phyloP scores from a whole-genome alignment of 1,140 invertebrate species.

The Ylistrum balloti region DNA sequence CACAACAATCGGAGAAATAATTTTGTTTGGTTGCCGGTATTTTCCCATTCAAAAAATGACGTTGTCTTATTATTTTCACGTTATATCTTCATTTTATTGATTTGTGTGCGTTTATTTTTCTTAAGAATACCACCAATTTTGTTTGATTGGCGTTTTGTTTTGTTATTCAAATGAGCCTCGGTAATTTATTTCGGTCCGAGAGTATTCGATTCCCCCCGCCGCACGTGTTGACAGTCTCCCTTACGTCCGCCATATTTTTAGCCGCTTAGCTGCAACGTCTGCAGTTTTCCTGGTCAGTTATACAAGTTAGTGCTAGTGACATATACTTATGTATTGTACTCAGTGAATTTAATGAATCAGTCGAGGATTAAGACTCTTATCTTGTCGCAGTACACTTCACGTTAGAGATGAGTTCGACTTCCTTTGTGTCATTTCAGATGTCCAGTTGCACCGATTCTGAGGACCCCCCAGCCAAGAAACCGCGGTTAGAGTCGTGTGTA shows the following conservation, averaged over 20 bases:
- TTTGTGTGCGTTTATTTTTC: not conserved
- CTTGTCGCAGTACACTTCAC: not conserved
- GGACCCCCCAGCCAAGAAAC: constrained; percentile 78
- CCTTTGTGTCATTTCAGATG: constrained; percentile 72
- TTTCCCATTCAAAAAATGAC: not conserved
- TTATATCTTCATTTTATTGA: constrained; percentile 21
- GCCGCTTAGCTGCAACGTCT: constrained; percentile 53
- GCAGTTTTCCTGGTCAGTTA: constrained; percentile 27
- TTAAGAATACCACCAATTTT: not conserved
- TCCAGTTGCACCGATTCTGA: constrained; percentile 78
- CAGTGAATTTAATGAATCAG: not conserved
- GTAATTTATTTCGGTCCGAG: constrained; percentile 24
- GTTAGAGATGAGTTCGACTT: constrained; percentile 36
- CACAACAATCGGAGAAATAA: not conserved
- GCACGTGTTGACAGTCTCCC: constrained; percentile 54
- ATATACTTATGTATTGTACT: constrained; percentile 45
- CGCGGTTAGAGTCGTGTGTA: constrained; percentile 69
- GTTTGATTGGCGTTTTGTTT: not conserved
- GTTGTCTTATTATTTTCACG: constrained; percentile 43
- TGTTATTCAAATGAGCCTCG: not conserved
- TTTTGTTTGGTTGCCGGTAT: constrained; percentile 37
- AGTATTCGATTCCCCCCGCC: constrained; percentile 46
- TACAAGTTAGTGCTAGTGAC: not conserved
- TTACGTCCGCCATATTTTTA: constrained; percentile 56
- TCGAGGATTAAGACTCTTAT: not conserved